Conservation (phyloP, 2,113 vertebrate genomes). For the Emydocephalus ijimae region DNA sequence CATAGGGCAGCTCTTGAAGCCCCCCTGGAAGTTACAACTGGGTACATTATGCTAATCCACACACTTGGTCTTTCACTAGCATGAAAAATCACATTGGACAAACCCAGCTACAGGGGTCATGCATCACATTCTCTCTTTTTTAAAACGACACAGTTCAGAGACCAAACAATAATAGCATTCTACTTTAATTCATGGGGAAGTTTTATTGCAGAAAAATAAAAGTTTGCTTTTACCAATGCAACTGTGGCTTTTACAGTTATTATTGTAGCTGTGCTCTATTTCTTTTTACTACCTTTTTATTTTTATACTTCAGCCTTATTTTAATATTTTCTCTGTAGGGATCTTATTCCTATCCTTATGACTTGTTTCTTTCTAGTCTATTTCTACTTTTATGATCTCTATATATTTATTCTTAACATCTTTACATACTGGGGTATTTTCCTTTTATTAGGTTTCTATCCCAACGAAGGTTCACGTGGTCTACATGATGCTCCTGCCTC, state of each 20-base stretch:
- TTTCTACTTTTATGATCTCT: neutral
- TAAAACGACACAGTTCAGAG: neutral
- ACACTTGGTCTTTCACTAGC: neutral
- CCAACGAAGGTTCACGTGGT: neutral
- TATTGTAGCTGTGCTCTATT: neutral
- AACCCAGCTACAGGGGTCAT: neutral
- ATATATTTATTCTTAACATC: neutral
- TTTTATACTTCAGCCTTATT: neutral
- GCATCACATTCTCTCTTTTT: neutral
- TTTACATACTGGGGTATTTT: neutral
- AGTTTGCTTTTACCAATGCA: neutral
- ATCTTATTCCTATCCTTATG: neutral
- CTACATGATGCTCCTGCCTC: neutral
- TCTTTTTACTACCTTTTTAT: neutral
- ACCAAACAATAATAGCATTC: neutral
- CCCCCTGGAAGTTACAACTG: neutral
- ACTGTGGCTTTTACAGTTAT: neutral
- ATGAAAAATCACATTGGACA: neutral
- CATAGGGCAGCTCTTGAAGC: neutral
- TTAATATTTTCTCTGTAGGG: neutral
- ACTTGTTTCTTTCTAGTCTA: neutral
- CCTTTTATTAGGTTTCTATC: neutral
- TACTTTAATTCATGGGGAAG: neutral
- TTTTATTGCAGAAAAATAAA: neutral
- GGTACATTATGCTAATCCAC: neutral